Conservation (phyloP, 1,140 invertebrate genomes). For the Hyles vespertilio region DNA sequence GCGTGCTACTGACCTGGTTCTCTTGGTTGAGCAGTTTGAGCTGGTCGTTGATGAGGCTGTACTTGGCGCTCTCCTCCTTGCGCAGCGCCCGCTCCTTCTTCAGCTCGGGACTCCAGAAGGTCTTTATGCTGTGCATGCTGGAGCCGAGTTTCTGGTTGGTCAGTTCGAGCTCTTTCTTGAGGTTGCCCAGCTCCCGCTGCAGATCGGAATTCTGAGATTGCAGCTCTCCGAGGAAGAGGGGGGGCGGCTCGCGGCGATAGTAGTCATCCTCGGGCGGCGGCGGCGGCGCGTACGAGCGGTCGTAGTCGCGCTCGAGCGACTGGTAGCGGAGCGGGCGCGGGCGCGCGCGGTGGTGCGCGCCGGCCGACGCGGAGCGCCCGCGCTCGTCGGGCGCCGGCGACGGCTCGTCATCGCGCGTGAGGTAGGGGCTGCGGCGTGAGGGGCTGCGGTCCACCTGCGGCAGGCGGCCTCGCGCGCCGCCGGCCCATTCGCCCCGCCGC, state of each 20-base stretch:
- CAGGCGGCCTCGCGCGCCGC: constrained; percentile 75
- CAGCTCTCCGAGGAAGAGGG: constrained; percentile 90
- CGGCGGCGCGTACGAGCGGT: constrained; percentile 63
- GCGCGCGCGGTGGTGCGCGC: constrained; percentile 61
- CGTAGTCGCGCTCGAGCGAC: constrained; percentile 65
- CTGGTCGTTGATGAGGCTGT: constrained; percentile 97
- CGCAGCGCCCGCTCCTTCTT: constrained; percentile 97
- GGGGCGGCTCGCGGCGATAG: constrained; percentile 59
- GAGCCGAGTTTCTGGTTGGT: constrained; percentile 99
- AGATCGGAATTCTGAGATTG: constrained; percentile 96
- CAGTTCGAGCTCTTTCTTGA: constrained; percentile 97
- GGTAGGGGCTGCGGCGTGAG: constrained; percentile 82
- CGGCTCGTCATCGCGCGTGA: constrained; percentile 82
- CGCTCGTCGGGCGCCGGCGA: constrained; percentile 80
- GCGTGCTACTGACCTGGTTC: constrained; percentile 88
- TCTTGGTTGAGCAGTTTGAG: constrained; percentile 96
- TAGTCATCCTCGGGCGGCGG: constrained; percentile 65
- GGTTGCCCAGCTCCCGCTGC: constrained; percentile 95
- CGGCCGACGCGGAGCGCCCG: constrained; percentile 72
- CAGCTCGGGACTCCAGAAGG: constrained; percentile 99
- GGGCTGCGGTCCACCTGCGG: constrained; percentile 91
- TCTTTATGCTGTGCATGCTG: constrained; percentile 99
- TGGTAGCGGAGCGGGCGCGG: constrained; percentile 63
- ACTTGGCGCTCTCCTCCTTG: constrained; percentile 98
- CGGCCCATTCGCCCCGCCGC: constrained; percentile 68